phyloP scores from a whole-genome alignment of 2,797 vertebrate species.

The Synanceia verrucosa region DNA sequence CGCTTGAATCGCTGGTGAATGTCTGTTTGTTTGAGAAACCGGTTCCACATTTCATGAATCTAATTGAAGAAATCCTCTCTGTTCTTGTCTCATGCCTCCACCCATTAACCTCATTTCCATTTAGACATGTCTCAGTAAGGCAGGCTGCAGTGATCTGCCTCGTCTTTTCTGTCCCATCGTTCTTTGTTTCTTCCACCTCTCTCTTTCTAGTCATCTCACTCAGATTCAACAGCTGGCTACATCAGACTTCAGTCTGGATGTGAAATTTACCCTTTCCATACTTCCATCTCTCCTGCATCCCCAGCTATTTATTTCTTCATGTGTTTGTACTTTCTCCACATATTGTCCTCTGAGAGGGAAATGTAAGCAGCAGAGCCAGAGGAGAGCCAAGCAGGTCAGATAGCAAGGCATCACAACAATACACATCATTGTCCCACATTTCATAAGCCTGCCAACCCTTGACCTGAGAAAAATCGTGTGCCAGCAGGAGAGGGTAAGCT shows the following conservation, averaged over 20 bases:
- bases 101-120: conserved; percentile 54
- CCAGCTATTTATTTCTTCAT: conserved; percentile 8
- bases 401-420: conserved; percentile 44
- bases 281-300: conserved; percentile 1
- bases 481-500: conserved; percentile 21
- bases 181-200: conserved; percentile 3
- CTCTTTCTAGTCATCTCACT: not conserved
- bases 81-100: conserved; percentile 16
- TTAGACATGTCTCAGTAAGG: conserved; percentile 31
- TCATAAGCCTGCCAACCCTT: conserved; percentile 38
- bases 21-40: conserved; percentile 36
- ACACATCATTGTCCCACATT: conserved; percentile 30
- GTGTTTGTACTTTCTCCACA: conserved; percentile 19
- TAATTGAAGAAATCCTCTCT: conserved; percentile 33
- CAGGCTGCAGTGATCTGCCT: conserved; percentile 4
- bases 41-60: conserved; percentile 27
- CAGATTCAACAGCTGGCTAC: not conserved
- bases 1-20: conserved; percentile 12
- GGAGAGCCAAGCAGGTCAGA: conserved; percentile 23
- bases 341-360: conserved; percentile 4
- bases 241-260: not conserved
- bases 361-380: conserved; percentile 17
- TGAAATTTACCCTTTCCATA: not conserved
- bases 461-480: conserved; percentile 41
- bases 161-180: conserved; percentile 8